These are phyloP conservation scores for Rhombomys opimus DNA, from an alignment of 2,113 vertebrate genomes.

Conservation along the genomic window DNA sequence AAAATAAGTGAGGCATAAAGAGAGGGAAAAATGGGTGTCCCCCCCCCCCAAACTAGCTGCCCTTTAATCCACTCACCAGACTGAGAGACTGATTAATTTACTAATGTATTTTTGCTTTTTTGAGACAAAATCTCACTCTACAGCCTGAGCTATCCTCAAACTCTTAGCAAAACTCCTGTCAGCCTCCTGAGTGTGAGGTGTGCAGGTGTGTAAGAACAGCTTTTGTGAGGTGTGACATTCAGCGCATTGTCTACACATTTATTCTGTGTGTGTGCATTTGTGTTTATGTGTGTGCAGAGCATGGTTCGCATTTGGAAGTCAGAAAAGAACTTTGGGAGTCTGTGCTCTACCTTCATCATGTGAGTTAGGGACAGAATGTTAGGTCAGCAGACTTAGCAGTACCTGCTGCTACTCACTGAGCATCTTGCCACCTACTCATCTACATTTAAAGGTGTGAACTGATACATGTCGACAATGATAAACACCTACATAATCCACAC, in stretches of 20 bases:
- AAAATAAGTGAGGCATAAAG: too few relatives aligned
- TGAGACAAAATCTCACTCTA: not conserved
- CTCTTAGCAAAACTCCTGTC: not conserved
- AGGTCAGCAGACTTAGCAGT: not conserved
- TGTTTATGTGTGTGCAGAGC: not conserved
- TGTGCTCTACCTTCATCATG: not conserved
- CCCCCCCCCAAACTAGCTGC: not conserved
- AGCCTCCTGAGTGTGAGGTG: not conserved
- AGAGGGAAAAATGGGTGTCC: not conserved
- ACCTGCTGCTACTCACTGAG: not conserved
- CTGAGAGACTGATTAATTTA: not conserved
- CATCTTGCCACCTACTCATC: not conserved
- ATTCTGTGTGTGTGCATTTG: not conserved
- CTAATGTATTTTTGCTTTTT: not conserved
- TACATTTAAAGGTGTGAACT: not conserved
- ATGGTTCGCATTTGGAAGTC: not conserved
- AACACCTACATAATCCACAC: not conserved
- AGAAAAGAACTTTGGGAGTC: not conserved
- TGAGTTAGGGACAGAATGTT: not conserved
- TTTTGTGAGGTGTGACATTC: not conserved
- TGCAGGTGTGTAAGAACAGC: not conserved
- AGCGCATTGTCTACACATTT: not conserved
- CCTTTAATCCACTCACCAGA: not conserved
- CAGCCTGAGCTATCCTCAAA: not conserved
- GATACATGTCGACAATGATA: not conserved